Percentiles rank a stretch among this genome's conserved stretches.
Conservation (phyloP, 2,888 invertebrate species). For the Cerceris rybyensis region DNA sequence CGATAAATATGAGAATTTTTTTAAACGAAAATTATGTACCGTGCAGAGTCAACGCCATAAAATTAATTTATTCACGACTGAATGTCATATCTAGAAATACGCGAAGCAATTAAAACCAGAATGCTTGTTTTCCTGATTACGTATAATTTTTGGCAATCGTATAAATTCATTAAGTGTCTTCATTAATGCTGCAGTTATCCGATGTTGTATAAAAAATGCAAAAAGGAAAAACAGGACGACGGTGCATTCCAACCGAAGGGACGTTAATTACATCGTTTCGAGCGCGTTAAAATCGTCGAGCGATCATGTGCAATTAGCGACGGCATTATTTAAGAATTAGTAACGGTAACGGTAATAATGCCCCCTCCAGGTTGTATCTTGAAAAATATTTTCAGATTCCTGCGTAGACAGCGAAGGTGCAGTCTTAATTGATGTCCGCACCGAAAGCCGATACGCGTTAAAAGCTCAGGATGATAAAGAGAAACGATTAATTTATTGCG, state of each 20-base stretch:
- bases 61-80: constrained; percentile 39
- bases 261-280: constrained; percentile 1
- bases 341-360: background rate
- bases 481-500: constrained; percentile 51
- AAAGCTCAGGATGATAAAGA: constrained; percentile 61
- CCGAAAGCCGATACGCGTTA: constrained; percentile 49
- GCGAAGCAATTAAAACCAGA: background rate
- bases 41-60: too few species aligned
- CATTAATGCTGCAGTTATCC: background rate
- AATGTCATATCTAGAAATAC: constrained; percentile 18
- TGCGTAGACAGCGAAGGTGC: constrained; percentile 15
- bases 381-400: constrained; percentile 9
- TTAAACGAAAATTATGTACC: too few species aligned
- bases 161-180: background rate
- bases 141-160: background rate
- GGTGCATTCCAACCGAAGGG: background rate
- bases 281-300: background rate
- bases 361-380: background rate
- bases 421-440: constrained; percentile 53
- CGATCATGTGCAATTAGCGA: background rate
- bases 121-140: background rate
- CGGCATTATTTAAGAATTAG: background rate
- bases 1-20: too few species aligned
- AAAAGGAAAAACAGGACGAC: background rate
- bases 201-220: background rate